Percentiles rank a stretch among this genome's conserved stretches.
phyloP scores from a whole-genome alignment of 2,113 vertebrate species.

The Patagioenas fasciata region DNA sequence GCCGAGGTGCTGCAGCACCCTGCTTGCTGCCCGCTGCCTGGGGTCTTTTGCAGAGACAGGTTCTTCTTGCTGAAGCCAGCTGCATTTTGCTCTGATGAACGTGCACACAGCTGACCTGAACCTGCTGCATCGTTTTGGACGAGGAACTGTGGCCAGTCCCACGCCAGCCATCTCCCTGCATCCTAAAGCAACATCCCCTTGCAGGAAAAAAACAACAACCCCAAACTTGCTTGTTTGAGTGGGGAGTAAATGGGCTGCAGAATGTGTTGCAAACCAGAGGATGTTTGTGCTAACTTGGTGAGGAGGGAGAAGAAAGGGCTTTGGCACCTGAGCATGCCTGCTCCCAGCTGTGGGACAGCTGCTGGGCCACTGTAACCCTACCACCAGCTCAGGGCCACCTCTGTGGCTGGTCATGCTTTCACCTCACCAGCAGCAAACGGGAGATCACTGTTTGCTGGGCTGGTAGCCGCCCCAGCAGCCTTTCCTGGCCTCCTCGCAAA shows the following conservation, averaged over 20 bases:
- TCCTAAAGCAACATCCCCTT: neutral
- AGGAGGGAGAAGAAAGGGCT: neutral
- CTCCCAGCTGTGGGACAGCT: neutral
- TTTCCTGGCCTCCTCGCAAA: rapidly evolving
- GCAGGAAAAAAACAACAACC: neutral
- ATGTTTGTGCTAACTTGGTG: neutral
- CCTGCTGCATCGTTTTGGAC: neutral
- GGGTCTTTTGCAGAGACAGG: neutral
- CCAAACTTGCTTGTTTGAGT: neutral
- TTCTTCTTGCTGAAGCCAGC: neutral
- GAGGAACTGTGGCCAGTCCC: neutral
- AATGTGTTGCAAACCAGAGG: neutral
- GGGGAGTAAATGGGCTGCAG: neutral
- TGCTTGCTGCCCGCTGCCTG: too few relatives aligned
- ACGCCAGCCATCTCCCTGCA: neutral
- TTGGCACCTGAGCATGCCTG: neutral
- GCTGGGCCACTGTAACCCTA: neutral
- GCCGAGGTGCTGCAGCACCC: neutral
- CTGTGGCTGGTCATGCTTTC: neutral
- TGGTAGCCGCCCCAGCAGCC: neutral
- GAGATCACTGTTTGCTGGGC: neutral
- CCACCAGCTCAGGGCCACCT: neutral
- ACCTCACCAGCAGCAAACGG: rapidly evolving
- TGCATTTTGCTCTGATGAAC: neutral
- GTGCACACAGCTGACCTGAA: neutral